Evolutionary conservation across 2,888 invertebrate species (phyloP).

Genomic region (Stramonita haemastoma): DNA sequence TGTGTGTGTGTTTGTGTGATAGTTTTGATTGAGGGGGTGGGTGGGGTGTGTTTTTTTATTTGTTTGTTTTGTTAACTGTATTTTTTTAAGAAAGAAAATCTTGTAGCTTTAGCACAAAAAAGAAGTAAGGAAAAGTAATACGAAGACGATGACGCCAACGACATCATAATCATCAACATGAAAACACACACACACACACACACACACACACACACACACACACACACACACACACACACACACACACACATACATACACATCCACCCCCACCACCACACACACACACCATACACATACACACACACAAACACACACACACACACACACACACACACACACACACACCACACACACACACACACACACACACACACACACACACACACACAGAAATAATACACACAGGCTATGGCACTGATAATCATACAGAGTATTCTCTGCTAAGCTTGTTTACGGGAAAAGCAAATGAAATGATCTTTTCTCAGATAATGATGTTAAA

Average conservation of each 20-base stretch:
- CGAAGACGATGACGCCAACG: too few relatives aligned
- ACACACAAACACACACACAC: neutral
- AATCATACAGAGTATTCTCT: too few relatives aligned
- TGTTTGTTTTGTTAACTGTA: neutral
- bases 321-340: neutral
- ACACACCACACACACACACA: too few relatives aligned
- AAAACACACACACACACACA: neutral
- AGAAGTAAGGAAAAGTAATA: too few relatives aligned
- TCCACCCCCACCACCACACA: neutral
- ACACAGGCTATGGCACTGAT: too few relatives aligned
- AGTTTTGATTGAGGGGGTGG: neutral
- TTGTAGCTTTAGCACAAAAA: too few relatives aligned
- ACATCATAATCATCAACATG: neutral
- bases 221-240: neutral
- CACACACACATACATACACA: neutral
- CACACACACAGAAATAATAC: too few relatives aligned
- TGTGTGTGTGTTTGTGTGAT: neutral
- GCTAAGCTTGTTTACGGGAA: too few relatives aligned
- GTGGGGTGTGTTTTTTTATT: neutral
- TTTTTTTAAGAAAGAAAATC: too few relatives aligned
- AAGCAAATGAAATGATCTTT: too few relatives aligned
- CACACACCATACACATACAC: neutral
- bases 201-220: neutral
- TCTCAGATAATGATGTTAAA: too few relatives aligned
- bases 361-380: too few relatives aligned